phyloP scores from a whole-genome alignment of 2,113 vertebrate genomes.

The Opisthocomus hoazin region DNA sequence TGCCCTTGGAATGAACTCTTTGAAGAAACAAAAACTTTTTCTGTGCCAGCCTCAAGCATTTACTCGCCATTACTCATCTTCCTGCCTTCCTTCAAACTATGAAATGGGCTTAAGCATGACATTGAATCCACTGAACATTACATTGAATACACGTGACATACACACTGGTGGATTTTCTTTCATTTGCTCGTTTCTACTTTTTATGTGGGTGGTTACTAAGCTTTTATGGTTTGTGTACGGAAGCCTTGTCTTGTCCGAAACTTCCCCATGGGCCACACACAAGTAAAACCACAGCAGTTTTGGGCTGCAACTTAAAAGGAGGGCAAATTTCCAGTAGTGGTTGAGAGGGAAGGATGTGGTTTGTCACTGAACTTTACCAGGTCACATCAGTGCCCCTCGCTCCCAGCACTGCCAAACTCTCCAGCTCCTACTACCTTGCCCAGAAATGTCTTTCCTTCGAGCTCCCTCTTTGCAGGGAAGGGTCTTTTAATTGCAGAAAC shows the following conservation, averaged over 20 bases:
- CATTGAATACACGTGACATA: no score
- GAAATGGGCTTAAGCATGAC: not conserved
- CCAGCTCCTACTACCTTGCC: not conserved
- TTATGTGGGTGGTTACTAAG: not conserved
- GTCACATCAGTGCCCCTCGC: not conserved
- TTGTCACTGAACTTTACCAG: not conserved
- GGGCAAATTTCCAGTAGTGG: not conserved
- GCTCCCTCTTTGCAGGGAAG: not conserved
- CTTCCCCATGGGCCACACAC: not conserved
- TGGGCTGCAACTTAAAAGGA: not conserved
- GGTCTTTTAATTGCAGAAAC: not conserved
- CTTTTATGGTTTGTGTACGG: not conserved
- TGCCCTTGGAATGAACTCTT: not conserved
- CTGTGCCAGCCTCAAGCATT: not conserved
- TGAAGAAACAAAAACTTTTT: not conserved
- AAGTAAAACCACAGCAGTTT: not conserved
- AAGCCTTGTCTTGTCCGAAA: not conserved
- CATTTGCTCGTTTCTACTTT: not conserved
- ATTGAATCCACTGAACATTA: no score
- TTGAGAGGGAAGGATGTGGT: not conserved
- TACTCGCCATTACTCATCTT: not conserved
- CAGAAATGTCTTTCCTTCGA: not conserved
- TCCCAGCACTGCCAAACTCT: not conserved
- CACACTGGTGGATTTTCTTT: not conserved
- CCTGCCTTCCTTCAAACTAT: not conserved